These are phyloP conservation scores for Micromussa lordhowensis DNA, from an alignment of 92 coral and sea anemone species.

Conservation along the genomic window DNA sequence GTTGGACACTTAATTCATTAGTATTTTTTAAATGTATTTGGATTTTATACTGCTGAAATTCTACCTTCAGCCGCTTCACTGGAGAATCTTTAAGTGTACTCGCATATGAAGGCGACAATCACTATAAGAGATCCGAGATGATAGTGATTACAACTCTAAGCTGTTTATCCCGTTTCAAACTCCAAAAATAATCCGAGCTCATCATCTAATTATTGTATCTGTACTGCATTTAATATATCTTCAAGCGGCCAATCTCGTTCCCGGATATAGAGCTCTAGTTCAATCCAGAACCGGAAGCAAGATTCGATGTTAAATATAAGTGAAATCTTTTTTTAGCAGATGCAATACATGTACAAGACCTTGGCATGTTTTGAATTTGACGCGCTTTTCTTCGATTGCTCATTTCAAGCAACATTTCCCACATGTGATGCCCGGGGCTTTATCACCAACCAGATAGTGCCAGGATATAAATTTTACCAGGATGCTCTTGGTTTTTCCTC, in stretches of 20 bases:
- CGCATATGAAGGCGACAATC: not conserved
- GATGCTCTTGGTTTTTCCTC: not conserved
- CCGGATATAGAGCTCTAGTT: not conserved
- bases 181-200: not conserved
- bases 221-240: not conserved
- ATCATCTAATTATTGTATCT: not conserved
- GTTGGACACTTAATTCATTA: too few relatives aligned
- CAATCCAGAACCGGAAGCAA: not conserved
- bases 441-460: not conserved
- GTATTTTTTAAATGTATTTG: too few relatives aligned
- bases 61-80: too few relatives aligned
- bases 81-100: too few relatives aligned
- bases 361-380: not conserved
- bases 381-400: not conserved
- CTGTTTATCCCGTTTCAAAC: not conserved
- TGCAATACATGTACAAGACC: not conserved
- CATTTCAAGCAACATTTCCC: not conserved
- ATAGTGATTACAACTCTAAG: too few relatives aligned
- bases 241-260: not conserved
- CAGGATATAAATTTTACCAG: not conserved
- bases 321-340: not conserved
- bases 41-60: too few relatives aligned
- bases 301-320: not conserved
- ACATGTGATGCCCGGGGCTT: not conserved
- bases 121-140: not conserved